A percentile compares a stretch with the other conserved stretches of the same genome.
Conservation (phyloP, 2,888 invertebrate genomes). For the Dicranocentrus wangi region DNA sequence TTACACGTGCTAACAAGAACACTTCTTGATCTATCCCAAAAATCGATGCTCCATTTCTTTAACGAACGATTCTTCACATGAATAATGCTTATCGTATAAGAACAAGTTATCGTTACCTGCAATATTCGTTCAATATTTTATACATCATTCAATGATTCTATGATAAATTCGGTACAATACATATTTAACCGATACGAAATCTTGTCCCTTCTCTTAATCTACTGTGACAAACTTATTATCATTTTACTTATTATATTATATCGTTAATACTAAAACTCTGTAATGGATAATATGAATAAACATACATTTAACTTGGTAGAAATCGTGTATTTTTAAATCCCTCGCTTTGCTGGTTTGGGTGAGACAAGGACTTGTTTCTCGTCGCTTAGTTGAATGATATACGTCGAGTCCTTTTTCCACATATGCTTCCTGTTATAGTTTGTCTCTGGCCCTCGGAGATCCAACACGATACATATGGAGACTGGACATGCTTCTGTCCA, state of each 20-base stretch:
- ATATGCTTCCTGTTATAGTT: slow-evolving; percentile 72
- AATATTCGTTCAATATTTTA: background rate
- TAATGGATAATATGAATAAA: slow-evolving; percentile 10
- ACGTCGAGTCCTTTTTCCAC: slow-evolving; percentile 76
- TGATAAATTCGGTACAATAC: slow-evolving; percentile 2
- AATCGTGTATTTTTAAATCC: slow-evolving; percentile 76
- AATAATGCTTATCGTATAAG: background rate
- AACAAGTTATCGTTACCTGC: slow-evolving; percentile 13
- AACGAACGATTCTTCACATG: slow-evolving; percentile 9
- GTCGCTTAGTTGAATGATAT: slow-evolving; percentile 86
- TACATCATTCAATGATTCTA: background rate
- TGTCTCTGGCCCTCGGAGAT: slow-evolving; percentile 77
- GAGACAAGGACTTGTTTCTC: slow-evolving; percentile 90
- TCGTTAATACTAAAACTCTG: background rate
- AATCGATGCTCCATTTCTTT: slow-evolving; percentile 4
- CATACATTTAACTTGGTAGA: slow-evolving; percentile 11
- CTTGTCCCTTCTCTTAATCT: slow-evolving; percentile 7
- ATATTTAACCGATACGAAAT: background rate
- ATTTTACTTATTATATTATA: slow-evolving; percentile 17
- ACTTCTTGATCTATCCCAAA: slow-evolving; percentile 27
- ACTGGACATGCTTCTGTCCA: slow-evolving; percentile 94
- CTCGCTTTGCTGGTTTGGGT: slow-evolving; percentile 90
- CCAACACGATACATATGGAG: slow-evolving; percentile 87
- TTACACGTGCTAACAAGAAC: slow-evolving; percentile 56
- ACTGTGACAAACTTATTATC: slow-evolving; percentile 12